Conservation (phyloP, 2,888 invertebrate genomes). For the Tiliacea aurago region DNA sequence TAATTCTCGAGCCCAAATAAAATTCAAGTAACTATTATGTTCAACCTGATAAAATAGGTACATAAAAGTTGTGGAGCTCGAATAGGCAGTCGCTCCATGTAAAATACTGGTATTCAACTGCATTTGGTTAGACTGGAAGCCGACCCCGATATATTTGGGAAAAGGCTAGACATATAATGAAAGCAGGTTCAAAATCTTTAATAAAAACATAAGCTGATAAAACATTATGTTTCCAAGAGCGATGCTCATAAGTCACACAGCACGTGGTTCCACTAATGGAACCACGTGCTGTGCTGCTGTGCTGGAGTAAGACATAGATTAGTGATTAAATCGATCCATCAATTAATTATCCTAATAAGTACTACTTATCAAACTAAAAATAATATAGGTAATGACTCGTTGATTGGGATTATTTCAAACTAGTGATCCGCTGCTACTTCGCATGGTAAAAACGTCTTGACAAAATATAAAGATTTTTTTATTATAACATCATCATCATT, state of each 20-base stretch:
- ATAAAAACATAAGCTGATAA: background rate
- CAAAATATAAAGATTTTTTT: no score
- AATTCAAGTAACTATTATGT: background rate
- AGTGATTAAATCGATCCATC: constrained; percentile 28
- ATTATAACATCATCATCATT: no score
- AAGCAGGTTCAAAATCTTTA: background rate
- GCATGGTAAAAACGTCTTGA: no score
- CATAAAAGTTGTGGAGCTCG: background rate
- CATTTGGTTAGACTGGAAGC: background rate
- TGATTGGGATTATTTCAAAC: background rate
- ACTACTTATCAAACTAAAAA: constrained; percentile 5
- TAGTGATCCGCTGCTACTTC: no score
- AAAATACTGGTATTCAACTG: background rate
- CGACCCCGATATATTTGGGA: background rate
- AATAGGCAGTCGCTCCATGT: background rate
- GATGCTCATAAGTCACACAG: background rate
- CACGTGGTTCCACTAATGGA: background rate
- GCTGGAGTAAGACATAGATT: no score
- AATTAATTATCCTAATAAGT: constrained; percentile 13
- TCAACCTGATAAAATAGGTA: background rate
- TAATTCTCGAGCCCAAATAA: background rate
- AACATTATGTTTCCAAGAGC: background rate
- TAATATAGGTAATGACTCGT: constrained; percentile 4
- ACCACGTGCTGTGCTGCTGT: no score
- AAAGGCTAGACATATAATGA: background rate